phyloP scores from a whole-genome alignment of 2,797 vertebrate genomes.

The Gallinago nigripennis region DNA sequence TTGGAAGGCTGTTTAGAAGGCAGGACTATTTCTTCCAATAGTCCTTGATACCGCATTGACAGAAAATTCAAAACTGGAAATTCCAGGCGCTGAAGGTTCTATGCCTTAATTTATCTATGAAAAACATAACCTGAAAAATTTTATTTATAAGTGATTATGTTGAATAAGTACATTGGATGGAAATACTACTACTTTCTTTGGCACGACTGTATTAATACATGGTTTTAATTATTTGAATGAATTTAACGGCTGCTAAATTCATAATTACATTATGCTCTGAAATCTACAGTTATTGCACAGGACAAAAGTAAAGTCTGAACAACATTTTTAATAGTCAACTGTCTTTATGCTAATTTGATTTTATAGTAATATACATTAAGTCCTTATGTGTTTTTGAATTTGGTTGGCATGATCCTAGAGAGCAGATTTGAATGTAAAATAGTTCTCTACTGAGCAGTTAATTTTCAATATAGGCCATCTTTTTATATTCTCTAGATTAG shows the following conservation, averaged over 20 bases:
- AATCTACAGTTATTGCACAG: background rate
- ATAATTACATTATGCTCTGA: background rate
- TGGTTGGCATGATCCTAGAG: background rate
- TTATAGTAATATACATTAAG: background rate
- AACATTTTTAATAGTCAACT: background rate
- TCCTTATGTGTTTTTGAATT: background rate
- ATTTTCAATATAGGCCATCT: background rate
- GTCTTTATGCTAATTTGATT: background rate
- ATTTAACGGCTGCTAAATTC: background rate
- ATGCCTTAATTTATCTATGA: background rate
- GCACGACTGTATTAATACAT: background rate
- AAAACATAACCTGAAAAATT: background rate
- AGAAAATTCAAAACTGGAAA: background rate
- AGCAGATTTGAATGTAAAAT: background rate
- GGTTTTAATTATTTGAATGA: background rate
- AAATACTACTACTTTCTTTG: background rate
- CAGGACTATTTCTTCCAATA: background rate
- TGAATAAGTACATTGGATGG: background rate
- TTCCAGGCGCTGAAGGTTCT: background rate
- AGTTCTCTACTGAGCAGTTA: background rate
- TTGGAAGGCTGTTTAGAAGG: background rate
- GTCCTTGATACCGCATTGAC: background rate
- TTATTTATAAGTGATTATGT: background rate
- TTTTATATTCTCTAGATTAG: background rate
- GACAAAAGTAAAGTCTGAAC: background rate